Percentiles rank a stretch among this genome's conserved stretches.
These are phyloP conservation scores for Pangasius mekongensis DNA, from an alignment of 2,797 vertebrate species.

Conservation along the genomic window DNA sequence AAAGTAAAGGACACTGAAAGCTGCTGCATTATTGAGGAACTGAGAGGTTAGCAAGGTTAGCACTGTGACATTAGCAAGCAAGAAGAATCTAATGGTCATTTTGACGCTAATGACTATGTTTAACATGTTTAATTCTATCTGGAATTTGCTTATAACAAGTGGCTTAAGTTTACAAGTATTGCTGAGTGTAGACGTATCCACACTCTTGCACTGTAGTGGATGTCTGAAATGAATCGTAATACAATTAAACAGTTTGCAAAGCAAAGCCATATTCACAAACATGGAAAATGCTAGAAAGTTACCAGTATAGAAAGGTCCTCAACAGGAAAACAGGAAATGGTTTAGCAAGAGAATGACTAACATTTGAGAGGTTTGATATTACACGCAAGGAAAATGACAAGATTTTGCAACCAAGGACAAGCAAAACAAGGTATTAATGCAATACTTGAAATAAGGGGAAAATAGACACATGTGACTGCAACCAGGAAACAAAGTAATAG, in stretches of 20 bases:
- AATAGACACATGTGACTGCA: neutral
- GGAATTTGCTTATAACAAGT: neutral
- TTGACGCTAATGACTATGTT: neutral
- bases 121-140: neutral
- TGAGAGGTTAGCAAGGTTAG: constrained; percentile 2
- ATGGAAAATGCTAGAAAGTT: neutral
- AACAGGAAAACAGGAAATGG: neutral
- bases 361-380: neutral
- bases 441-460: neutral
- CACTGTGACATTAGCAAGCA: neutral
- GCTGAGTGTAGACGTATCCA: neutral
- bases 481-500: neutral
- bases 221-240: neutral
- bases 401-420: neutral
- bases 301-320: neutral
- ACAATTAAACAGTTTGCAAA: neutral
- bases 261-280: neutral
- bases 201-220: neutral
- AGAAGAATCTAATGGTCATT: neutral
- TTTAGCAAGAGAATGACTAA: neutral
- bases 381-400: neutral
- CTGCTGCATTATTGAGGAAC: neutral
- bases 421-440: neutral
- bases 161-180: neutral
- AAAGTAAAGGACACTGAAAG: constrained; percentile 33